A percentile compares a stretch with the other conserved stretches of the same genome.
phyloP scores from a whole-genome alignment of 2,797 vertebrate genomes.

The Peromyscus attwateri region DNA sequence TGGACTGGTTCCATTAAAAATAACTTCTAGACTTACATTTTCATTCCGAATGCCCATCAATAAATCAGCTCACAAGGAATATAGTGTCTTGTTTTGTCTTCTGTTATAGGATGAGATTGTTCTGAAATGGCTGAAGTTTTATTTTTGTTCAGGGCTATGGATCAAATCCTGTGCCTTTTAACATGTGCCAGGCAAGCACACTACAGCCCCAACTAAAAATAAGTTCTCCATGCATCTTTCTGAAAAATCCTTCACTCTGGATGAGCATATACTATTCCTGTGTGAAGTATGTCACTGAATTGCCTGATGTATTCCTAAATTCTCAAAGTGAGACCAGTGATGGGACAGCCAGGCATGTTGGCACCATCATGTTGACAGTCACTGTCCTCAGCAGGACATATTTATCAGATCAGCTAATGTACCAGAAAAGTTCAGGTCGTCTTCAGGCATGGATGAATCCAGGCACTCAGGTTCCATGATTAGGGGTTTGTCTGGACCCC shows the following conservation, averaged over 20 bases:
- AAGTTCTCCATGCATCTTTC: background rate
- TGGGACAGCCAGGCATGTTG: background rate
- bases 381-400: background rate
- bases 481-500: background rate
- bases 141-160: background rate
- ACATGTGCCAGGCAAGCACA: background rate
- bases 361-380: background rate
- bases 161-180: background rate
- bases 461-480: background rate
- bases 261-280: background rate
- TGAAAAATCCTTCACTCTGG: background rate
- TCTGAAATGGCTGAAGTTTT: background rate
- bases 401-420: background rate
- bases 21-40: background rate
- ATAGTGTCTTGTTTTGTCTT: background rate
- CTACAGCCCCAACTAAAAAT: background rate
- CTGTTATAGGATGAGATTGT: background rate
- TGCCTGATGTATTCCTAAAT: background rate
- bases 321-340: background rate
- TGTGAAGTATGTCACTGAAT: background rate
- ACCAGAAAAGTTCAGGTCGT: conserved; percentile 6
- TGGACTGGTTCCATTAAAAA: background rate
- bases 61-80: background rate
- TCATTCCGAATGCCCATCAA: background rate
- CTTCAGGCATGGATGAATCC: background rate